A percentile compares a stretch with the other conserved stretches of the same genome.
Evolutionary conservation across 2,888 invertebrate species (phyloP).

Genomic region (Andrena trimmerana): DNA sequence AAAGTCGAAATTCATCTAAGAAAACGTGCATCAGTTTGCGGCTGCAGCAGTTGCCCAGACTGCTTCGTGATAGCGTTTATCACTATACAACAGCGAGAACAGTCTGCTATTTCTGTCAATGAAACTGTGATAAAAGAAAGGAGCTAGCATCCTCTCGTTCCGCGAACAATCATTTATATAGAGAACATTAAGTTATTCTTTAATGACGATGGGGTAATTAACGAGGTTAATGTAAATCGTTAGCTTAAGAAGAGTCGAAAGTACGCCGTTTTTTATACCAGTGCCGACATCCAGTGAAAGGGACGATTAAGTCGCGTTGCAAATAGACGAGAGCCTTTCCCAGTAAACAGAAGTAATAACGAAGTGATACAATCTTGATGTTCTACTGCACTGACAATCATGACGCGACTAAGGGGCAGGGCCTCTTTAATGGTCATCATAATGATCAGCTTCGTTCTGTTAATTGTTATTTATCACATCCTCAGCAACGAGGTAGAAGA

Average conservation of each 20-base stretch:
- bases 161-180: constrained; percentile 13
- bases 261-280: background rate
- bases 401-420: constrained; percentile 79
- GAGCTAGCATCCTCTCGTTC: background rate
- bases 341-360: constrained; percentile 24
- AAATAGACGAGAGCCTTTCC: constrained; percentile 22
- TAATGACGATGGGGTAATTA: background rate
- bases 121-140: constrained; percentile 46
- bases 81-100: constrained; percentile 21
- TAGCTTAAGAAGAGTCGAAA: background rate
- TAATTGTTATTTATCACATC: constrained; percentile 82
- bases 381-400: constrained; percentile 55
- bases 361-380: constrained; percentile 55
- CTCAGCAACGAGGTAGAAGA: constrained; percentile 79
- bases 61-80: constrained; percentile 37
- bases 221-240: constrained; percentile 11
- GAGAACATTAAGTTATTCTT: background rate
- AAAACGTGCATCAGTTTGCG: background rate
- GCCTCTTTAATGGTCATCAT: constrained; percentile 79
- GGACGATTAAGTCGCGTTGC: constrained; percentile 11
- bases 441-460: constrained; percentile 77
- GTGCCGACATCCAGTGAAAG: constrained; percentile 9
- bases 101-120: constrained; percentile 52
- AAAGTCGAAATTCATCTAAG: background rate
- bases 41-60: constrained; percentile 24